These are phyloP conservation scores for Microctonus aethiopoides DNA, from an alignment of 2,888 invertebrate genomes.

Conservation along the genomic window DNA sequence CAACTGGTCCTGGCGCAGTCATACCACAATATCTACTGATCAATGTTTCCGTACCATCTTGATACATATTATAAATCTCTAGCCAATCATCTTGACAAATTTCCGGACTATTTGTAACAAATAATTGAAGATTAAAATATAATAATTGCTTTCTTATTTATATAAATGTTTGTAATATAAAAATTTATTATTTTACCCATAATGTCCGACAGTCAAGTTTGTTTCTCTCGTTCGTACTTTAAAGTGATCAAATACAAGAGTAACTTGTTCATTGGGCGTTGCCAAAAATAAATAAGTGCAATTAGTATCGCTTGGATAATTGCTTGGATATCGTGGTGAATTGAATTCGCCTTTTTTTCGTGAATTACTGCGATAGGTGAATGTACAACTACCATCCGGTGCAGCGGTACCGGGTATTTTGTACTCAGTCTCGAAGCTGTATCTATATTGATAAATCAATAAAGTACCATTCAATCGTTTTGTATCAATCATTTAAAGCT, in stretches of 20 bases:
- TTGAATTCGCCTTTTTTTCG: conserved; percentile 93
- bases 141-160: not conserved
- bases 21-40: conserved; percentile 92
- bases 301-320: conserved; percentile 94
- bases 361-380: conserved; percentile 89
- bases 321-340: conserved; percentile 95
- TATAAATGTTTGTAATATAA: not conserved
- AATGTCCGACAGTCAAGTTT: conserved; percentile 80
- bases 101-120: conserved; percentile 70
- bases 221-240: conserved; percentile 86
- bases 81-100: conserved; percentile 94
- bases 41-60: conserved; percentile 83
- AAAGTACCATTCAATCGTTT: conserved; percentile 6
- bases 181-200: conserved; percentile 71
- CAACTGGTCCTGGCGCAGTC: conserved; percentile 94
- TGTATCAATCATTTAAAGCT: not conserved
- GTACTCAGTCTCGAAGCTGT: conserved; percentile 79
- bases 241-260: conserved; percentile 91
- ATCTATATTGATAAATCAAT: conserved; percentile 57
- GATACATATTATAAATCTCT: conserved; percentile 91
- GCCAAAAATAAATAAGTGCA: conserved; percentile 93
- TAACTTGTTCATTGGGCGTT: conserved; percentile 88
- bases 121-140: not conserved
- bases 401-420: conserved; percentile 94
- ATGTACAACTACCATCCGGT: conserved; percentile 90